Evolutionary conservation across 2,113 vertebrate species (phyloP).

Genomic region (Cynoglossus semilaevis): DNA sequence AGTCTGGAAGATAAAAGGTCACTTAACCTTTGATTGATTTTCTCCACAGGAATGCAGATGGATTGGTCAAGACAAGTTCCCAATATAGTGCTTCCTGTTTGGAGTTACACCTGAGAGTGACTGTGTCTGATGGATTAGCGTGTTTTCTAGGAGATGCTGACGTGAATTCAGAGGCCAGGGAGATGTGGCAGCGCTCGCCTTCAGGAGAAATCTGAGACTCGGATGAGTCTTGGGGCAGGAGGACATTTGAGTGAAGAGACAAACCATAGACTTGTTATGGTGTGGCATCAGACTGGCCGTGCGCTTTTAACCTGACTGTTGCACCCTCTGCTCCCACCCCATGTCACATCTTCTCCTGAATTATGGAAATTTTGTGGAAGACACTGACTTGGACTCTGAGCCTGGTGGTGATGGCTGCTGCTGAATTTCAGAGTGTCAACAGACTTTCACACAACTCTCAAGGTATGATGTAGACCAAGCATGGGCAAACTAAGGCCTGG

Average conservation of each 20-base stretch:
- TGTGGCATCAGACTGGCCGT: slow-evolving; percentile 79
- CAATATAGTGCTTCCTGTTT: slow-evolving; percentile 75
- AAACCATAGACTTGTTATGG: slow-evolving; percentile 84
- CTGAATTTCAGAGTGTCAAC: slow-evolving; percentile 86
- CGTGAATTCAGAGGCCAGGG: slow-evolving; percentile 80
- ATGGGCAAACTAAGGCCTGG: too few relatives aligned
- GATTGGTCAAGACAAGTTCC: slow-evolving; percentile 77
- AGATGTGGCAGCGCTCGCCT: slow-evolving; percentile 71
- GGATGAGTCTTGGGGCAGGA: slow-evolving; percentile 50
- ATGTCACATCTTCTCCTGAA: slow-evolving; percentile 84
- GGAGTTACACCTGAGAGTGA: slow-evolving; percentile 76
- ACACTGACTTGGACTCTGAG: slow-evolving; percentile 97
- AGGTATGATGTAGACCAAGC: slow-evolving; percentile 82
- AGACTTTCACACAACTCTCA: slow-evolving; percentile 92
- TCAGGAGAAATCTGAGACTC: slow-evolving; percentile 71
- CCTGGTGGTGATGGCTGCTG: slow-evolving; percentile 91
- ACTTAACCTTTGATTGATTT: slow-evolving; percentile 35
- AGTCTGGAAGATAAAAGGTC: neutral
- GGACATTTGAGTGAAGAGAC: slow-evolving; percentile 59
- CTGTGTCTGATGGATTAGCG: slow-evolving; percentile 70
- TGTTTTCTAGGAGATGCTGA: slow-evolving; percentile 75
- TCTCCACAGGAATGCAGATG: slow-evolving; percentile 82
- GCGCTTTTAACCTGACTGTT: slow-evolving; percentile 83
- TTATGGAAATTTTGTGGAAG: slow-evolving; percentile 99
- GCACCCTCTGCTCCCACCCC: slow-evolving; percentile 75